Percentiles rank a stretch among this genome's conserved stretches.
phyloP scores from a whole-genome alignment of 2,113 vertebrate species.

The Oryzias woworae region DNA sequence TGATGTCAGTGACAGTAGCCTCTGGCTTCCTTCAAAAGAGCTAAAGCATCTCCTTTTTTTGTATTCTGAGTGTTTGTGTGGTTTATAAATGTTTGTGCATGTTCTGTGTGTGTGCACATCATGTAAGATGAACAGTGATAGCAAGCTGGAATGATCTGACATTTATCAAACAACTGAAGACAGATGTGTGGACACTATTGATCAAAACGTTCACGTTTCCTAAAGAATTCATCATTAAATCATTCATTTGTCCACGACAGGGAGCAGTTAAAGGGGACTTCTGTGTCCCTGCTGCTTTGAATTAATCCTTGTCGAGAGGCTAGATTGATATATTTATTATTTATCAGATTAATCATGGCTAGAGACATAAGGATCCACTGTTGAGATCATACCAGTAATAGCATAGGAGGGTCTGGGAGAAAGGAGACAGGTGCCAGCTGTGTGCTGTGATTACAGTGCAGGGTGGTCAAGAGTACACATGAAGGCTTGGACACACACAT shows the following conservation, averaged over 20 bases:
- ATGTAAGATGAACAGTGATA: conserved; percentile 22
- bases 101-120: neutral
- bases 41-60: conserved; percentile 49
- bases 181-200: conserved; percentile 92
- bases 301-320: conserved; percentile 99
- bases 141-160: conserved; percentile 86
- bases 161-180: conserved; percentile 95
- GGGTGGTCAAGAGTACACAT: conserved; percentile 71
- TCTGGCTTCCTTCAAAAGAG: conserved; percentile 85
- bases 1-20: conserved; percentile 90
- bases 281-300: conserved; percentile 96
- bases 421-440: conserved; percentile 68
- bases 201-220: conserved; percentile 99
- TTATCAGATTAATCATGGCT: conserved; percentile 99
- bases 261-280: conserved; percentile 91
- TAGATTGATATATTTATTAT: conserved; percentile 99
- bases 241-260: conserved; percentile 97
- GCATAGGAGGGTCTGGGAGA: conserved; percentile 33
- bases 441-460: conserved; percentile 70
- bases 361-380: conserved; percentile 88
- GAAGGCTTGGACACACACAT: conserved; percentile 47
- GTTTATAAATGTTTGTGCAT: conserved; percentile 24
- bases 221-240: conserved; percentile 99
- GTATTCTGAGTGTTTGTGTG: neutral
- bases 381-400: conserved; percentile 75